These are phyloP conservation scores for Pygmarrhopalites habei DNA, from an alignment of 1,140 invertebrate species.

Conservation along the genomic window DNA sequence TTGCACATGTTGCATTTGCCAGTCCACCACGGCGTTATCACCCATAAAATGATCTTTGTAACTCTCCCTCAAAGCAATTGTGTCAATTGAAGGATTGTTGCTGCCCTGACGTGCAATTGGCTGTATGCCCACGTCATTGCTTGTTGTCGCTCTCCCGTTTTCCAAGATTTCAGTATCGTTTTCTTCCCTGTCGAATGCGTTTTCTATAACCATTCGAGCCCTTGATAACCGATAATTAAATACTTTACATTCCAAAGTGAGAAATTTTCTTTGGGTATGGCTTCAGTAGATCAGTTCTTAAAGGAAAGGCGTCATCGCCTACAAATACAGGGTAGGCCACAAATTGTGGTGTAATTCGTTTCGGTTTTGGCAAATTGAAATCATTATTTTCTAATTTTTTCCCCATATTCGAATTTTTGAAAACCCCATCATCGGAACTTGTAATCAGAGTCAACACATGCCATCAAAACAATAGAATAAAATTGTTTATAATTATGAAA, in stretches of 20 bases:
- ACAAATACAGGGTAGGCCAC: not conserved
- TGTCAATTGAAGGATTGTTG: too few species aligned
- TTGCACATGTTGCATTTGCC: too few species aligned
- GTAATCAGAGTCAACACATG: slow-evolving; percentile 37
- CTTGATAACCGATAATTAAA: not conserved
- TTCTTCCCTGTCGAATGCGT: too few species aligned
- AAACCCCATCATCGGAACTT: not conserved
- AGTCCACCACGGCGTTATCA: too few species aligned
- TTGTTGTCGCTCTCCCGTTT: too few species aligned
- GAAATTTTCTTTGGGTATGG: slow-evolving; percentile 30
- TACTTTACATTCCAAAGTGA: not conserved
- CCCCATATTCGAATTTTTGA: not conserved
- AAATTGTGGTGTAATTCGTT: not conserved
- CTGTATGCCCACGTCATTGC: too few species aligned
- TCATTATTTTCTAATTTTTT: not conserved
- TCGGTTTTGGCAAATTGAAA: not conserved
- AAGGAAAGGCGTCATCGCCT: not conserved
- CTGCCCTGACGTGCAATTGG: too few species aligned
- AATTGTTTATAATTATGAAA: slow-evolving; percentile 47
- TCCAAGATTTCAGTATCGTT: too few species aligned
- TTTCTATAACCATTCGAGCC: not conserved
- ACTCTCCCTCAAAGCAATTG: too few species aligned
- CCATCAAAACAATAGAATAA: too few species aligned
- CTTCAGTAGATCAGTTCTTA: not conserved
- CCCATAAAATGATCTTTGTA: too few species aligned